phyloP scores from a whole-genome alignment of 2,888 invertebrate species.

The Dichetophora obliterata region DNA sequence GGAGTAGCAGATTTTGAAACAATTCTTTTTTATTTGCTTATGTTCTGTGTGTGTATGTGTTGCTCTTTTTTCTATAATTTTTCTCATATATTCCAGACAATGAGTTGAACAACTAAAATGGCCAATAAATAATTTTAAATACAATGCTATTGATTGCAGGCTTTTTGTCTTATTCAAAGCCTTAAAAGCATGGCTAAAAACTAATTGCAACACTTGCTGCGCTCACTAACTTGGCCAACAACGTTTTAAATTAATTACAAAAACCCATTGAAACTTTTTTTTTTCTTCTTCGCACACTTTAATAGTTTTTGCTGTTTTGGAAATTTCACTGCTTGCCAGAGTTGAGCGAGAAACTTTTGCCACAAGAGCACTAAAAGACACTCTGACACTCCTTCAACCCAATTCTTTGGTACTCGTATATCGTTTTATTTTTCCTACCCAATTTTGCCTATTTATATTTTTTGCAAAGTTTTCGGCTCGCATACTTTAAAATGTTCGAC shows the following conservation, averaged over 20 bases:
- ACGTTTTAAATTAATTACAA: constrained; percentile 33
- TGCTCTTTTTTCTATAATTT: neutral
- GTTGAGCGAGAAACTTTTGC: constrained; percentile 31
- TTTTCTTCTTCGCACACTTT: neutral
- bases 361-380: constrained; percentile 38
- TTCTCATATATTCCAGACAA: neutral
- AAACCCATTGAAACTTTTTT: constrained; percentile 32
- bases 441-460: neutral
- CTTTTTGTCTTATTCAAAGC: constrained; percentile 12
- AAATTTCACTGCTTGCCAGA: neutral
- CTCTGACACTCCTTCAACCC: constrained; percentile 5
- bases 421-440: neutral
- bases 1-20: neutral
- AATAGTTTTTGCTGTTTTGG: neutral
- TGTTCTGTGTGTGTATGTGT: too few species aligned
- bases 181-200: neutral
- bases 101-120: neutral
- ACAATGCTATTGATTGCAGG: constrained; percentile 15
- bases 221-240: constrained; percentile 17
- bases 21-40: neutral
- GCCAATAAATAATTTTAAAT: constrained; percentile 29
- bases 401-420: neutral
- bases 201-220: constrained; percentile 25
- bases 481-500: neutral
- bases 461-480: neutral